Percentiles rank a stretch among this genome's conserved stretches.
Conservation (phyloP, 2,113 vertebrate species). For the Pelecanus crispus region DNA sequence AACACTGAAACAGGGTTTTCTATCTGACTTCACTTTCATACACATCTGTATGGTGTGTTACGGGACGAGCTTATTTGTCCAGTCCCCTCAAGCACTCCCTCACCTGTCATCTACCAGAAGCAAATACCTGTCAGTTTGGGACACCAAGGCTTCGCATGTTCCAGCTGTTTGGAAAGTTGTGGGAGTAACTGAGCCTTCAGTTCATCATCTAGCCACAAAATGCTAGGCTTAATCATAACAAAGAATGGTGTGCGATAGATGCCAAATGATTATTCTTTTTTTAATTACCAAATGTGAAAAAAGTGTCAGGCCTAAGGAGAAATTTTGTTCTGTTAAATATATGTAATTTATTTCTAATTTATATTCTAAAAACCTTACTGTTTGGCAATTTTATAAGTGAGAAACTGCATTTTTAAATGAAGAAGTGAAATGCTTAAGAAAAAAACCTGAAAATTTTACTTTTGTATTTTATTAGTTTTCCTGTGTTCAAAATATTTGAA, state of each 20-base stretch:
- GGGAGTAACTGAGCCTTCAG: neutral
- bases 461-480: neutral
- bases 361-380: rapidly evolving
- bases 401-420: neutral
- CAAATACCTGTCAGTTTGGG: neutral
- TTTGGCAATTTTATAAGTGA: neutral
- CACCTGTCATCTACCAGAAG: neutral
- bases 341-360: neutral
- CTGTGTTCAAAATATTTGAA: neutral
- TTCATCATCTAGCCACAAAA: neutral
- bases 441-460: neutral
- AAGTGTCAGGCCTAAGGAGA: neutral
- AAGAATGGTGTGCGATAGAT: neutral
- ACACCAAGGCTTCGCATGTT: neutral
- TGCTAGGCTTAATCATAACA: neutral
- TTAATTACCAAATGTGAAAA: neutral
- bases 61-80: neutral
- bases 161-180: neutral
- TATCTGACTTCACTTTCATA: neutral
- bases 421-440: neutral
- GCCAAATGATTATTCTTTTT: neutral
- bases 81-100: neutral
- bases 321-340: neutral
- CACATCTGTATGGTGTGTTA: neutral
- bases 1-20: neutral